A percentile compares a stretch with the other conserved stretches of the same genome.
These are phyloP conservation scores for Meriones psammophilus DNA, from an alignment of 2,797 vertebrate genomes.

Conservation along the genomic window DNA sequence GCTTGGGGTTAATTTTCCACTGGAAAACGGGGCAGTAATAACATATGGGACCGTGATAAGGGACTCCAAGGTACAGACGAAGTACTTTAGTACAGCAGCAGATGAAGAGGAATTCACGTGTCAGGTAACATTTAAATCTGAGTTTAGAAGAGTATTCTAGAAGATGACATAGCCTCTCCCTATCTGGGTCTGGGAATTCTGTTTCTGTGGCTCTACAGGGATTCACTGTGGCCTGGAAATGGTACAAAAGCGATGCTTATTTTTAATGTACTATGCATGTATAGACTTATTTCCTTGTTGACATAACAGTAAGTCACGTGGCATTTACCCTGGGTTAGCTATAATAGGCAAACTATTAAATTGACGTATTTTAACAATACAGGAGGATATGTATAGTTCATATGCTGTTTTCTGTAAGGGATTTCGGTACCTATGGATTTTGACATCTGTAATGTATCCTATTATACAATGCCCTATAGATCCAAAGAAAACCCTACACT, in stretches of 20 bases:
- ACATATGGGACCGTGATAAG: not conserved
- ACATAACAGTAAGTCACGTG: not conserved
- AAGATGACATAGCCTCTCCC: not conserved
- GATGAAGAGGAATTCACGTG: conserved; percentile 3
- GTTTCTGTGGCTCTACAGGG: not conserved
- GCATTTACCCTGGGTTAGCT: not conserved
- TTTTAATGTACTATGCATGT: not conserved
- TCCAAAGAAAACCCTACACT: not conserved
- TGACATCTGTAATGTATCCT: not conserved
- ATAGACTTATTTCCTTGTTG: not conserved
- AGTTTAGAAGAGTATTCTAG: conserved; percentile 45
- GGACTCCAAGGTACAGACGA: not conserved
- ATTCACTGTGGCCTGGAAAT: not conserved
- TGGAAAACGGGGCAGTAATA: not conserved
- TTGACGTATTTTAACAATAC: not conserved
- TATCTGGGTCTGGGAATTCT: not conserved
- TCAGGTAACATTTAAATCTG: conserved; percentile 24
- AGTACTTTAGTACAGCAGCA: not conserved
- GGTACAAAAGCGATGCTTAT: not conserved
- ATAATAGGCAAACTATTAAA: not conserved
- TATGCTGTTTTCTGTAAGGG: not conserved
- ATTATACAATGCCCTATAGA: not conserved
- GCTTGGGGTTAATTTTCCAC: not conserved
- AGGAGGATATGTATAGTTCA: not conserved
- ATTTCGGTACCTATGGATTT: not conserved